phyloP scores from a whole-genome alignment of 2,113 vertebrate genomes.

The Suncus etruscus region DNA sequence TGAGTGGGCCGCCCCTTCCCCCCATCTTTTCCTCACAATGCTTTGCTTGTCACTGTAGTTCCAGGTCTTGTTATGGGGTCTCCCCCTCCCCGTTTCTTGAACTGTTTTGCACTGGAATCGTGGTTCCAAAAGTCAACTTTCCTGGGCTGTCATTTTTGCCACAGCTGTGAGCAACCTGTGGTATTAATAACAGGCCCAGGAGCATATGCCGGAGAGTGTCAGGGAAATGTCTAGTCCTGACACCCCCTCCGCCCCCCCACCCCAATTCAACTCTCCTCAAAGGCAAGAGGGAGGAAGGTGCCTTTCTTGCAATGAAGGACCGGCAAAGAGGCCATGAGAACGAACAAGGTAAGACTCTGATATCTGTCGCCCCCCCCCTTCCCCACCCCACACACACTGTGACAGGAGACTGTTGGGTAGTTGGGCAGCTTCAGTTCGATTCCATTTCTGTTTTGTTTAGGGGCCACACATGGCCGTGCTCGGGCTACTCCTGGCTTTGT shows the following conservation, averaged over 20 bases:
- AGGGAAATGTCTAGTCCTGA: slow-evolving; percentile 46
- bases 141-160: slow-evolving; percentile 71
- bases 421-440: too few species aligned
- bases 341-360: too few species aligned
- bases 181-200: slow-evolving; percentile 40
- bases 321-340: too few species aligned
- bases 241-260: not conserved
- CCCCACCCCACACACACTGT: too few species aligned
- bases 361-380: too few species aligned
- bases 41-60: slow-evolving; percentile 86
- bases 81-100: slow-evolving; percentile 64
- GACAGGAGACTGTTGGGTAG: too few species aligned
- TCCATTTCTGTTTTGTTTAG: not conserved
- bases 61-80: slow-evolving; percentile 47
- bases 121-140: slow-evolving; percentile 72
- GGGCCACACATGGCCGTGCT: too few species aligned
- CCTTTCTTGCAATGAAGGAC: too few species aligned
- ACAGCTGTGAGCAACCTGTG: not conserved
- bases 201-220: slow-evolving; percentile 10
- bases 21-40: slow-evolving; percentile 85
- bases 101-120: slow-evolving; percentile 79
- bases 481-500: too few species aligned
- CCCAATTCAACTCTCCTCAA: not conserved
- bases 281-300: not conserved
- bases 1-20: slow-evolving; percentile 78